Evolutionary conservation across 2,888 invertebrate species (phyloP), one percentile per base, ranked within the genome.

Genomic region (Scaptomyza parva): DNA sequence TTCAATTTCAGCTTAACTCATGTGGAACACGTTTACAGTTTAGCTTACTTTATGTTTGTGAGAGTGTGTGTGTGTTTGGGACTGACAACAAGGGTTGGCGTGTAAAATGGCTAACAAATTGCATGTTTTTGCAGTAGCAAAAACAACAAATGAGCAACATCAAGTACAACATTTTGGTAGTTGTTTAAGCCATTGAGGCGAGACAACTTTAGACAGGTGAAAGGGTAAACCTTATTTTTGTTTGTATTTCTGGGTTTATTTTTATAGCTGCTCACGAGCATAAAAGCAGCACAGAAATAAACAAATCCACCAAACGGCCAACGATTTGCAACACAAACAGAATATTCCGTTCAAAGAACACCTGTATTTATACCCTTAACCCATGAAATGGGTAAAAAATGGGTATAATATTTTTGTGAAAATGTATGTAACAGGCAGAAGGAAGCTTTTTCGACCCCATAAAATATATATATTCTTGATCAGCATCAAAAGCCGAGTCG

Each of bases 41-140:
- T 12, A 40, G 45, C 35, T 44, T 26, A 55, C 33, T 44, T 35
- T 37, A 45, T 50, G 53, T 35, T 41, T 51, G 0, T 17, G 40
- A 4, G 20, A 57, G 48, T 57, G 62, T 59, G 70, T 65, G 54
- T 20, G 47, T n/a, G 28, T 3, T 30, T 37, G 47, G 6, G n/a
- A 44, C 57, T 70, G 53, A 73, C 66, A 63, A 73, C 66, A 63
- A 53, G 66, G 61, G 61, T 35, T 70, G 81, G 64, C 78, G 64
- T 86, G 79, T 81, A 81, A 81, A 87, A 88, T 81, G 86, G 70
- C 79, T 75, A 74, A 87, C 88, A 81, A 81, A 81, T 85, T 81
- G 88, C 86, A 66, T 69, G 86, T 85, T 71, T 79, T 85, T 78
- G 12, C 14, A 47, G 11, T 35, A 41, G 5, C 39, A 57, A 26